Conservation (phyloP, 2,888 invertebrate species). For the Eucera pruinosa region DNA sequence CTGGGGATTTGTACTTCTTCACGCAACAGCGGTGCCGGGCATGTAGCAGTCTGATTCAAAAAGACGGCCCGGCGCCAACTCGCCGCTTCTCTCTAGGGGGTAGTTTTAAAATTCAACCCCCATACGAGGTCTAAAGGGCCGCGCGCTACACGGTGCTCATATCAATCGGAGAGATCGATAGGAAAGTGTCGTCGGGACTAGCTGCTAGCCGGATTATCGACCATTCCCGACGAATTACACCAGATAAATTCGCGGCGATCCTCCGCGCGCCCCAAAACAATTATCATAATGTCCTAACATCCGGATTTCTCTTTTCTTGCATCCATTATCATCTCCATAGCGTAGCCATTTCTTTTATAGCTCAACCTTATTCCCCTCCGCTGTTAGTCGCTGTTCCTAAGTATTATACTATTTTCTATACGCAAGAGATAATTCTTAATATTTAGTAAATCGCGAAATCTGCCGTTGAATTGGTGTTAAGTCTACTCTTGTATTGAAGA, state of each 20-base stretch:
- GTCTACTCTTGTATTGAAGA: too few relatives aligned
- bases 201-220: conserved; percentile 25
- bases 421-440: too few relatives aligned
- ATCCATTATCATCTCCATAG: neutral
- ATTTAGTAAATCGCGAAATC: too few relatives aligned
- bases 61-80: conserved; percentile 70
- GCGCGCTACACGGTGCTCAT: conserved; percentile 79
- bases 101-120: conserved; percentile 84
- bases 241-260: conserved; percentile 24
- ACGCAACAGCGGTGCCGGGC: conserved; percentile 80
- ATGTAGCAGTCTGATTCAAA: conserved; percentile 80
- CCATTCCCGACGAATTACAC: conserved; percentile 39
- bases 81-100: conserved; percentile 76
- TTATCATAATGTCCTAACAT: conserved; percentile 26
- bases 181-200: conserved; percentile 28
- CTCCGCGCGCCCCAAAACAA: neutral
- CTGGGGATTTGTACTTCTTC: conserved; percentile 80
- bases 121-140: conserved; percentile 76
- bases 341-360: too few relatives aligned
- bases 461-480: too few relatives aligned
- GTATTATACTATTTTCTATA: too few relatives aligned
- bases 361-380: too few relatives aligned
- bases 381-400: too few relatives aligned
- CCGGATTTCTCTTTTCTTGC: neutral
- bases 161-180: conserved; percentile 79